Conservation (phyloP, 2,113 vertebrate genomes). For the Cebus imitator region DNA sequence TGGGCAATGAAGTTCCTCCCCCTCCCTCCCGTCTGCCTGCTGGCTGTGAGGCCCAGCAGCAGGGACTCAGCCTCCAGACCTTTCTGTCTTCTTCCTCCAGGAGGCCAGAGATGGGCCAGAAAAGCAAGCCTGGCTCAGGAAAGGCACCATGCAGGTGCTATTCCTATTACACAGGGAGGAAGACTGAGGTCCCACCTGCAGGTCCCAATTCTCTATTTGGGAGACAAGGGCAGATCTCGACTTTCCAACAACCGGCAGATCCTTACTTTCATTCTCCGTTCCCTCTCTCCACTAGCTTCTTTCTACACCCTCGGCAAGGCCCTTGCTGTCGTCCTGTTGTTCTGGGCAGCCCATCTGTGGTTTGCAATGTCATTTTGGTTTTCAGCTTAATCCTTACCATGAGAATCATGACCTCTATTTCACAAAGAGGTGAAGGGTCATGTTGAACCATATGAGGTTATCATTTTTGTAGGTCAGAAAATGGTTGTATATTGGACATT, state of each 20-base stretch:
- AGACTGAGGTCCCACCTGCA: neutral
- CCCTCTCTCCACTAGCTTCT: neutral
- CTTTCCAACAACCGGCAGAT: neutral
- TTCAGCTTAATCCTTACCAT: neutral
- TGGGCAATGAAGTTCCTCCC: neutral
- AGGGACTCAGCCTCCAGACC: neutral
- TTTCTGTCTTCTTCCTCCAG: neutral
- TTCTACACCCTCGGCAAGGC: neutral
- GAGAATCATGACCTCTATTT: neutral
- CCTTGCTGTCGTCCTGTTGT: fast-evolving
- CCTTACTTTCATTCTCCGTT: neutral
- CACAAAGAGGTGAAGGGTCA: neutral
- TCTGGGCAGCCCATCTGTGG: neutral
- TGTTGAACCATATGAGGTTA: neutral
- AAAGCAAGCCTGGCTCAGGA: neutral
- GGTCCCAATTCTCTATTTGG: neutral
- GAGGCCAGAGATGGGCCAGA: neutral
- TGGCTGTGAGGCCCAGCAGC: neutral
- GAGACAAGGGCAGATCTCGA: neutral
- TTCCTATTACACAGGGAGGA: neutral
- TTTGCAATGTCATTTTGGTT: neutral
- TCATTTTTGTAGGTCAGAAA: neutral
- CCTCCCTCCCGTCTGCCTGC: fast-evolving
- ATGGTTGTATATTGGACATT: neutral
- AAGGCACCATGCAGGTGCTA: fast-evolving